Evolutionary conservation across 2,888 invertebrate species (phyloP), one percentile per base, ranked within the genome.

Genomic region (Philaethria dido): DNA sequence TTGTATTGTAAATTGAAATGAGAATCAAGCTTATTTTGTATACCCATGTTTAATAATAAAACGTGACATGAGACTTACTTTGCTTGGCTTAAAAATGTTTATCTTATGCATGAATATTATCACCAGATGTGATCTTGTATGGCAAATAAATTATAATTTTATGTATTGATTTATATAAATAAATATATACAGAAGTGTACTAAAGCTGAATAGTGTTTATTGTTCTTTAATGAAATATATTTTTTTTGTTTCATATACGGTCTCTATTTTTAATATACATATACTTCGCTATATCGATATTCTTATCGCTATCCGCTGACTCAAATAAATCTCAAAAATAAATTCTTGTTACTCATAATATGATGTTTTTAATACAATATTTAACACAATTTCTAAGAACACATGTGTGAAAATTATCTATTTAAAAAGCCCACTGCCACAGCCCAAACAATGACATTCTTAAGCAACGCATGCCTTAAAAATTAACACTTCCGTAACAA

Each of bases 401-500:
- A 47, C n/a, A 0, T n/a, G 14, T 48, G 8, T 22, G 48, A 48
- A 50, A 25, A 25, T 14, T 29, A 25, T 8, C 0, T 29, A 2
- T 50, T 20, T 22, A 14, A 48, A 22, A 48, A 25, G 8, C 3
- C 50, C 25, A n/a, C n/a, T n/a, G n/a, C n/a, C n/a, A n/a, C n/a
- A n/a, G 9, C 25, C 3, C 25, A 9, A 39, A 22, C 20, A 36
- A 39, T 20, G 22, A 55, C 8, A 14, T 39, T 57, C 22, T 39
- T 16, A 11, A 22, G 20, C 13, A 33, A 33, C 5, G 20, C 11
- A n/a, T n/a, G 39, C 22, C 20, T 14, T n/a, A 18, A 22, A 39
- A 55, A 20, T n/a, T 3, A 50, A 11, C 29, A 39, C 55, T 57
- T 57, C 55, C 55, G 39, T 18, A 25, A 50, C 29, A 16, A 50